phyloP scores from a whole-genome alignment of 2,113 vertebrate species.

The Pseudolaguvia tuberculata region DNA sequence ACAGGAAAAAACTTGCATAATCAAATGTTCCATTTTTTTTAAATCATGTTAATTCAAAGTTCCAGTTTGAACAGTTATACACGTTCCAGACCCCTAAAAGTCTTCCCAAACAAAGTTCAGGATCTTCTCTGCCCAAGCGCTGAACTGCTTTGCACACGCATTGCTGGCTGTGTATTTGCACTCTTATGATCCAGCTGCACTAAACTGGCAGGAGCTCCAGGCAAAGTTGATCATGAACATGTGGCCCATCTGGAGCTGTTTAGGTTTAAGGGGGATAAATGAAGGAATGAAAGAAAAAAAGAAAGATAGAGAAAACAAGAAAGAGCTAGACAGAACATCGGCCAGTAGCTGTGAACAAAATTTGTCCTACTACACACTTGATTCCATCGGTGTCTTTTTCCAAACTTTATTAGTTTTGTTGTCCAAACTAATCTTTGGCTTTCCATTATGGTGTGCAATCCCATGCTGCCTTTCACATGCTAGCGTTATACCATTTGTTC shows the following conservation, averaged over 20 bases:
- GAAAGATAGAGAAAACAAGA: neutral
- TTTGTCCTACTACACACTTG: neutral
- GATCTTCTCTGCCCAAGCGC: constrained; percentile 1
- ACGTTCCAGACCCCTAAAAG: neutral
- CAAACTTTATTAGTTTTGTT: too few relatives aligned
- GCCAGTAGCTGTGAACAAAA: constrained; percentile 21
- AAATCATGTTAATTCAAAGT: neutral
- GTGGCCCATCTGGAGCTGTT: constrained; percentile 71
- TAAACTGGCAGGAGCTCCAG: constrained; percentile 39
- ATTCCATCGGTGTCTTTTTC: neutral
- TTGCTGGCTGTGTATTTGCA: constrained; percentile 10
- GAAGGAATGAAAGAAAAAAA: constrained; percentile 1
- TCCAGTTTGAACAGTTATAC: neutral
- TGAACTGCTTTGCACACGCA: constrained; percentile 31
- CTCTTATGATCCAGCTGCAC: constrained; percentile 58
- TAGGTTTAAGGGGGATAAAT: constrained; percentile 42
- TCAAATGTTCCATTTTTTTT: neutral
- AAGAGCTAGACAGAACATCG: neutral
- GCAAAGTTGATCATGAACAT: constrained; percentile 65
- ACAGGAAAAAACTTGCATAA: neutral
- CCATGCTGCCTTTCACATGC: neutral
- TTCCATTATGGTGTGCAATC: neutral
- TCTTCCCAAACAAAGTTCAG: neutral
- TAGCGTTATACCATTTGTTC: neutral
- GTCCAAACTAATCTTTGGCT: neutral